A percentile compares a stretch with the other conserved stretches of the same genome.
Conservation (phyloP, 2,797 vertebrate genomes). For the Melanotaenia trifasciata region DNA sequence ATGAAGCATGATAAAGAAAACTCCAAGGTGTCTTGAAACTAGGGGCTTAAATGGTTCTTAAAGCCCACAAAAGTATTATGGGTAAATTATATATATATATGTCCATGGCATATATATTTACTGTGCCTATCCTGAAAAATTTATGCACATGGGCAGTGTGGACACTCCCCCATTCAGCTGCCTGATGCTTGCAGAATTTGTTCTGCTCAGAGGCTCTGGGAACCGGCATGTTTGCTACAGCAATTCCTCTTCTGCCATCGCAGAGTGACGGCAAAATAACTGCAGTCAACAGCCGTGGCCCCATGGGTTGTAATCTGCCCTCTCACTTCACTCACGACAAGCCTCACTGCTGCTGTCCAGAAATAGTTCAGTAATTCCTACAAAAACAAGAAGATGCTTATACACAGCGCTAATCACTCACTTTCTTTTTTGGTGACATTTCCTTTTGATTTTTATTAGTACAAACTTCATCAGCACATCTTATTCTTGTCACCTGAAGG, state of each 20-base stretch:
- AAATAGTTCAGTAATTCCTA: constrained; percentile 30
- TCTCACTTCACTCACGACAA: constrained; percentile 43
- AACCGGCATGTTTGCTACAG: constrained; percentile 57
- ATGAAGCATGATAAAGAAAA: neutral
- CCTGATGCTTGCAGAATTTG: constrained; percentile 65
- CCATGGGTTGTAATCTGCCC: constrained; percentile 52
- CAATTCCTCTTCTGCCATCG: constrained; percentile 53
- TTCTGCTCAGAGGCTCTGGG: constrained; percentile 60
- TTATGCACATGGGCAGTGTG: constrained; percentile 3
- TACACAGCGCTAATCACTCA: neutral
- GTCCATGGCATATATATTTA: no score
- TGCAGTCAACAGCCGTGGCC: constrained; percentile 53
- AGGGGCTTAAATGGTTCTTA: neutral
- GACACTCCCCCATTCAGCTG: constrained; percentile 56
- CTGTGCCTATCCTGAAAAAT: neutral
- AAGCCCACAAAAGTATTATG: neutral
- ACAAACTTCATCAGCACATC: no score
- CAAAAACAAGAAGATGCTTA: constrained; percentile 14
- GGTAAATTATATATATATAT: neutral
- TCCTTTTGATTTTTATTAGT: neutral
- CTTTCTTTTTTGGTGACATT: neutral
- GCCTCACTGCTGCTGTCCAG: constrained; percentile 41
- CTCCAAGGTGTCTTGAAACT: neutral
- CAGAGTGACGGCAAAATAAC: constrained; percentile 71
- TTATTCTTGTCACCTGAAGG: neutral